Percentiles rank a stretch among this genome's conserved stretches.
phyloP scores from a whole-genome alignment of 2,113 vertebrate genomes.

The chimpanzee (Pan troglodytes) region NHGRI_mPanTro3-v2.1_pri NC_072417.2:82707001-82707500 shows the following conservation, averaged over 20 bases:
- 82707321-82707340: conserved; percentile 56
- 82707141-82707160: background rate
- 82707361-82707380: background rate
- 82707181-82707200: background rate
- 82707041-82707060: background rate
- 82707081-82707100: background rate
- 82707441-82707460: conserved; percentile 53
- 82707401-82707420: conserved; percentile 76
- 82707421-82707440: conserved; percentile 62
- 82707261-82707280: conserved; percentile 85
- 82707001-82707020: background rate
- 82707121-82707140: background rate
- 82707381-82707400: conserved; percentile 76
- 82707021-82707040: background rate
- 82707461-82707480: conserved; percentile 76
- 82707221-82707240: conserved; percentile 42
- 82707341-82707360: conserved; percentile 20
- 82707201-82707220: background rate
- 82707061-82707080: background rate
- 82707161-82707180: background rate
- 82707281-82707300: conserved; percentile 76
- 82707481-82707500: conserved; percentile 93
- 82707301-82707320: conserved; percentile 35
- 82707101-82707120: background rate
- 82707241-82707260: background rate